These are phyloP conservation scores for Mola mola DNA, from an alignment of 2,113 vertebrate genomes.

Conservation along the genomic window DNA sequence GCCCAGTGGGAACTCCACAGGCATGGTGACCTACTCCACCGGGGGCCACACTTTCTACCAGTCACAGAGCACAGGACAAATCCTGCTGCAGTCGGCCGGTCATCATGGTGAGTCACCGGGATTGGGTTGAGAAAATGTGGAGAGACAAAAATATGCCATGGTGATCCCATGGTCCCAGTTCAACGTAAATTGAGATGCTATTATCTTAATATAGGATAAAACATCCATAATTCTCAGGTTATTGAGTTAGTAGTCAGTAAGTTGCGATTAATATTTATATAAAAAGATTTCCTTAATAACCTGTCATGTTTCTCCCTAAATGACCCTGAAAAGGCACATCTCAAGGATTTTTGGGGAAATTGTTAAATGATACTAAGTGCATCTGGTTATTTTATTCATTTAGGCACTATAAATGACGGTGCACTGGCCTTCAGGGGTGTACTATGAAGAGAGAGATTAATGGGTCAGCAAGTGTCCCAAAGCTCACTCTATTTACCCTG, in stretches of 20 bases:
- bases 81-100: conserved; percentile 78
- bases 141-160: not conserved
- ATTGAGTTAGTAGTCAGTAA: too few relatives aligned
- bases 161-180: too few relatives aligned
- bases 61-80: conserved; percentile 71
- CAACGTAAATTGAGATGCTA: too few relatives aligned
- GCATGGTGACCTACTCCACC: conserved; percentile 71
- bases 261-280: too few relatives aligned
- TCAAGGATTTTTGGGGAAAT: not conserved
- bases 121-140: conserved; percentile 1
- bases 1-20: conserved; percentile 62
- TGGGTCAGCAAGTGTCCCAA: too few relatives aligned
- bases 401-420: not conserved
- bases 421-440: not conserved
- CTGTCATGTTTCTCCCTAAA: not conserved
- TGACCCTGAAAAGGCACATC: not conserved
- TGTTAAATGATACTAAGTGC: too few relatives aligned
- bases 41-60: conserved; percentile 77
- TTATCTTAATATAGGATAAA: too few relatives aligned
- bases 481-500: too few relatives aligned
- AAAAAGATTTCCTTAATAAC: too few relatives aligned
- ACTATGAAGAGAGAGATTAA: too few relatives aligned
- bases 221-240: too few relatives aligned
- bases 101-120: conserved; percentile 57
- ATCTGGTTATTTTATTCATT: not conserved